Conservation (phyloP, 2,113 vertebrate species). For the Charina bottae region DNA sequence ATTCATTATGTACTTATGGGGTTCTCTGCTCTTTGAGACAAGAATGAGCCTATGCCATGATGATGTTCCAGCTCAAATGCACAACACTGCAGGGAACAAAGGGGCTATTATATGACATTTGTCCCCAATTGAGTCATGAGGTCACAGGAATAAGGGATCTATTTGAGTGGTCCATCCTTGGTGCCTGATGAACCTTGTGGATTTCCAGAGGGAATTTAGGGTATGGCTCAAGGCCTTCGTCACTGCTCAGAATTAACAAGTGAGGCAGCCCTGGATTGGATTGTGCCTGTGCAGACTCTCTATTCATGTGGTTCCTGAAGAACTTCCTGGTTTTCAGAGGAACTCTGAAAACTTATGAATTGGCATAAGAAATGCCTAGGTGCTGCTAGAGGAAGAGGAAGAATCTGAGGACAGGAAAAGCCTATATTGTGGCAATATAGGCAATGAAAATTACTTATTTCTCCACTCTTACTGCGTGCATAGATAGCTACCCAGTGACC, state of each 20-base stretch:
- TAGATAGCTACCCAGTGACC: neutral
- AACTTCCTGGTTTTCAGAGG: neutral
- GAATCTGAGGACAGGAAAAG: neutral
- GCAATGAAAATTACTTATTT: neutral
- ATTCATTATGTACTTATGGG: neutral
- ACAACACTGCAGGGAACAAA: neutral
- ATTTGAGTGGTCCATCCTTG: neutral
- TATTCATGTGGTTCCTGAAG: neutral
- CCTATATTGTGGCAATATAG: neutral
- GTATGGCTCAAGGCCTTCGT: neutral
- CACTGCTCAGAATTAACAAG: neutral
- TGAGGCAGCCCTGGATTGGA: neutral
- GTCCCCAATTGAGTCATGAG: neutral
- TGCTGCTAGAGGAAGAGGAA: neutral
- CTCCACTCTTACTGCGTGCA: neutral
- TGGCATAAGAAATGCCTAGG: neutral
- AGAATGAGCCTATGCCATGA: neutral
- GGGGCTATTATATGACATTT: neutral
- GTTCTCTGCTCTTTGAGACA: neutral
- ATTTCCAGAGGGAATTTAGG: neutral
- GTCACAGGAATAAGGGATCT: neutral
- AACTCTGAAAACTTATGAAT: neutral
- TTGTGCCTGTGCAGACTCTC: neutral
- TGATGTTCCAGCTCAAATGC: conserved; percentile 1
- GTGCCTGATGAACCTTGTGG: neutral